Evolutionary conservation across 2,113 vertebrate species (phyloP).

Genomic region (Cryptoleucopteryx plumbea): DNA sequence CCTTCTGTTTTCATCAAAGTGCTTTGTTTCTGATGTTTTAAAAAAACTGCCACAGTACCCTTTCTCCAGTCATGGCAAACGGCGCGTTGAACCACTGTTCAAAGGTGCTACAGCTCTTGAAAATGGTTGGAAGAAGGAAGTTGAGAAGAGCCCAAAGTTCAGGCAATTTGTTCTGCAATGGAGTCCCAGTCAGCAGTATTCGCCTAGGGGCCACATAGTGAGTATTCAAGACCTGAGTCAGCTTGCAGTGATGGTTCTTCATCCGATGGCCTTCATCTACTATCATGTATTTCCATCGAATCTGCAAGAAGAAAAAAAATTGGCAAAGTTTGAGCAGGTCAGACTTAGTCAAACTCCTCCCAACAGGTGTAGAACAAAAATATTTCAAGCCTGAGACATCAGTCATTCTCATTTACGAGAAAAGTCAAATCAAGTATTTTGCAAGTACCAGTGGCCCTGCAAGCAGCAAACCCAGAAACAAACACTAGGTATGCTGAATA

Average conservation of each 20-base stretch:
- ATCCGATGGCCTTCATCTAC: conserved; percentile 97
- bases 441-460: neutral
- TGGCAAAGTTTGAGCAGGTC: neutral
- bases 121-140: conserved; percentile 96
- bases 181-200: conserved; percentile 92
- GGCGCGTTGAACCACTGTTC: conserved; percentile 99
- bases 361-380: neutral
- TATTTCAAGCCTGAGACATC: neutral
- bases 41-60: conserved; percentile 71
- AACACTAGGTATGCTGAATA: neutral
- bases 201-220: conserved; percentile 95
- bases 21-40: neutral
- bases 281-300: conserved; percentile 99
- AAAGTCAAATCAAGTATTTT: neutral
- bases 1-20: neutral
- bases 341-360: neutral
- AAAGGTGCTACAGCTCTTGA: conserved; percentile 98
- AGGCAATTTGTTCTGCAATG: conserved; percentile 94
- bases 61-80: conserved; percentile 97
- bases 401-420: neutral
- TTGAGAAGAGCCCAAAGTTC: conserved; percentile 98
- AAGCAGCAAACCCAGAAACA: neutral
- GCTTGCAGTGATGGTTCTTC: conserved; percentile 98
- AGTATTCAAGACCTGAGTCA: conserved; percentile 97
- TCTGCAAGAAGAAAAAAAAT: conserved; percentile 65